These are phyloP conservation scores for Diloba caeruleocephala DNA, from an alignment of 2,888 invertebrate genomes.

Conservation along the genomic window DNA sequence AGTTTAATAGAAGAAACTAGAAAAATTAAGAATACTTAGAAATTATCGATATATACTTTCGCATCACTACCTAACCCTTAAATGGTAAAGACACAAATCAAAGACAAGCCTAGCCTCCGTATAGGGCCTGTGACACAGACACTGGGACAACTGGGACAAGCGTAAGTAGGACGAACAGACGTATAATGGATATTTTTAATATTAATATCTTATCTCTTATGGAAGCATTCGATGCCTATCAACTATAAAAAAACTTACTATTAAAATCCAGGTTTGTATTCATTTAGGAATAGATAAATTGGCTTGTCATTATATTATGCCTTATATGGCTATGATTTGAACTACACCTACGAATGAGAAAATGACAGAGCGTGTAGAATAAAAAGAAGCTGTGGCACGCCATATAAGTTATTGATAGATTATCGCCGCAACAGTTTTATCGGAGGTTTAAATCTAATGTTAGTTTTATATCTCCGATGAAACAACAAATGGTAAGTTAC, in stretches of 20 bases:
- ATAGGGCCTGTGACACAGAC: slow-evolving; percentile 50
- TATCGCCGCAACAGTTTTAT: no score
- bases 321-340: slow-evolving; percentile 2
- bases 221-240: slow-evolving; percentile 10
- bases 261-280: slow-evolving; percentile 37
- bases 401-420: no score
- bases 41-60: slow-evolving; percentile 20
- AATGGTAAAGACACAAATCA: slow-evolving; percentile 52
- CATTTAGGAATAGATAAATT: not conserved
- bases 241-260: slow-evolving; percentile 8
- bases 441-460: no score
- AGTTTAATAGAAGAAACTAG: no score
- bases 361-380: no score
- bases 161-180: slow-evolving; percentile 35
- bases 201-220: slow-evolving; percentile 16
- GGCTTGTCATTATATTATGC: slow-evolving; percentile 15
- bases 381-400: no score
- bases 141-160: slow-evolving; percentile 35
- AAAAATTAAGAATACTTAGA: slow-evolving; percentile 2
- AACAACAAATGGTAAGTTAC: no score
- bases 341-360: not conserved
- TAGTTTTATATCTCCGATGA: no score
- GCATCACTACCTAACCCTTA: slow-evolving; percentile 39
- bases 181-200: slow-evolving; percentile 35
- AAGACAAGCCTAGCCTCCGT: slow-evolving; percentile 37